Conservation (phyloP, 1,140 invertebrate species). For the Anastrepha obliqua region DNA sequence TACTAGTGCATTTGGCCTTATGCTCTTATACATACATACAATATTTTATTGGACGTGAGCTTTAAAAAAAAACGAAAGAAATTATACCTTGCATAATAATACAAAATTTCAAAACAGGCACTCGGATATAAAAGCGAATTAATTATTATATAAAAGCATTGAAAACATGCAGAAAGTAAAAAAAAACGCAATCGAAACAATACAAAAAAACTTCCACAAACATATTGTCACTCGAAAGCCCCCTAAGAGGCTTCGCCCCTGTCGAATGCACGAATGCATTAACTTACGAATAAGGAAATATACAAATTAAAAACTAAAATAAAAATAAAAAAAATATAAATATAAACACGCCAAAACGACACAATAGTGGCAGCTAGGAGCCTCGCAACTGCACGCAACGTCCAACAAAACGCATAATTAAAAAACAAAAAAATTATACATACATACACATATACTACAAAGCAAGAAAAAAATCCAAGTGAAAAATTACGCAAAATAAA, state of each 20-base stretch:
- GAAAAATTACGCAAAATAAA: constrained; percentile 53
- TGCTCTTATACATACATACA: background rate
- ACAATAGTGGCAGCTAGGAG: background rate
- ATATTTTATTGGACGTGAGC: background rate
- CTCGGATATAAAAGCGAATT: constrained; percentile 33
- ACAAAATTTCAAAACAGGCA: background rate
- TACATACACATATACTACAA: background rate
- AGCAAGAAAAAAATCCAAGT: constrained; percentile 41
- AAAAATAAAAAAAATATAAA: background rate
- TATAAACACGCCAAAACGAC: background rate
- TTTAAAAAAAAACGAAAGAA: background rate
- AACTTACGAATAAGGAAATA: constrained; percentile 49
- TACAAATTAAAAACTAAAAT: constrained; percentile 40
- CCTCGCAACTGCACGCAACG: constrained; percentile 28
- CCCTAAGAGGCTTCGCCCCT: background rate
- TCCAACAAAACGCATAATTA: constrained; percentile 42
- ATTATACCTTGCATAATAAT: constrained; percentile 35
- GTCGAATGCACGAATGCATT: constrained; percentile 14
- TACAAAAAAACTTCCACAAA: background rate
- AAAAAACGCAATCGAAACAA: background rate
- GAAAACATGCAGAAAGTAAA: constrained; percentile 6
- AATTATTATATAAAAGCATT: constrained; percentile 41
- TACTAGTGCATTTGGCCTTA: too few species aligned
- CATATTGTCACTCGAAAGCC: constrained; percentile 19
- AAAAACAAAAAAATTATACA: constrained; percentile 12